Evolutionary conservation across 2,113 vertebrate species (phyloP).

Genomic region (Aegithalos caudatus): DNA sequence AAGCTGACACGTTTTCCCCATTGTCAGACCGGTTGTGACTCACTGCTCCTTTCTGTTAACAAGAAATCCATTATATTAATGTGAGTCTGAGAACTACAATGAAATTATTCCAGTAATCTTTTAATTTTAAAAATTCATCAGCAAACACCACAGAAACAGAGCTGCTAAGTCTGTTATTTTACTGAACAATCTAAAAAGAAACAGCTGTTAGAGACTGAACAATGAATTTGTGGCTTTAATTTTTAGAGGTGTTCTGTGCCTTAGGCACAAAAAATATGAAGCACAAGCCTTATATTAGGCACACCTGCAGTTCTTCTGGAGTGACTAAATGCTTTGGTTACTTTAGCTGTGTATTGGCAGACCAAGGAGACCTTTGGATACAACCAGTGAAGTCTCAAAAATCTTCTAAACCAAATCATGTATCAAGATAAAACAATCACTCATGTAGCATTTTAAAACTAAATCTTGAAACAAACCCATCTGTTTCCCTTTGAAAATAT

Average conservation of each 20-base stretch:
- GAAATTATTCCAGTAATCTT: neutral
- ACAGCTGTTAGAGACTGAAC: neutral
- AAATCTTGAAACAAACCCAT: neutral
- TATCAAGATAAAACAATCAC: neutral
- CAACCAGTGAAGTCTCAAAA: neutral
- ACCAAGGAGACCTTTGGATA: neutral
- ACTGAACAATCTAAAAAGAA: neutral
- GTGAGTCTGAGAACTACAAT: neutral
- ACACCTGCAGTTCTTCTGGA: neutral
- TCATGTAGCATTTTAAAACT: neutral
- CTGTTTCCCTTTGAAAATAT: neutral
- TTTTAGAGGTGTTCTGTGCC: neutral
- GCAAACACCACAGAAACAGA: neutral
- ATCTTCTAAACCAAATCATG: neutral
- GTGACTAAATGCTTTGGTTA: neutral
- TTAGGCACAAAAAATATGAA: neutral
- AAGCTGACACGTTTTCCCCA: neutral
- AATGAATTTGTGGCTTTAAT: neutral
- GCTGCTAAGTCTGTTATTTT: neutral
- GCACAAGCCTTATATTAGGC: neutral
- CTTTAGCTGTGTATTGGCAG: neutral
- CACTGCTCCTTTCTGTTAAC: neutral
- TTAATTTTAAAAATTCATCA: neutral
- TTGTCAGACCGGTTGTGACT: neutral
- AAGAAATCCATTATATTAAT: neutral